Evolutionary conservation across 53 echinoderm and acorn worm genomes (phyloP).

Genomic region (Actinopyga echinites): DNA sequence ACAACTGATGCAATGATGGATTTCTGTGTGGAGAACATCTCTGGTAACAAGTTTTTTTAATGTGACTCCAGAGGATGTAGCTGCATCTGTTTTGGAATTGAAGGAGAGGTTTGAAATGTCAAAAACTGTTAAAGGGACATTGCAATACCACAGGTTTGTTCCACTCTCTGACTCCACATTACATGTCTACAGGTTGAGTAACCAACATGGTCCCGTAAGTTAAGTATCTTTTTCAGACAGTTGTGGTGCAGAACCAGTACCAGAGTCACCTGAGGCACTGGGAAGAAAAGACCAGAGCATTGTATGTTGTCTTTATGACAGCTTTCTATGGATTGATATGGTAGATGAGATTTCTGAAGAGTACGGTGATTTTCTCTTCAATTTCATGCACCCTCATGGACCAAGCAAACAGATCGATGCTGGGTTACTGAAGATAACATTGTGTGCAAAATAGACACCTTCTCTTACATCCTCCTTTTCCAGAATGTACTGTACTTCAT

Average conservation of each 20-base stretch:
- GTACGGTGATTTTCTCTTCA: too few relatives aligned
- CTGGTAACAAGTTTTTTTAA: constrained; percentile 65
- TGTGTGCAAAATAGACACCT: too few relatives aligned
- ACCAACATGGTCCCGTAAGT: neutral
- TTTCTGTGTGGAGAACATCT: constrained; percentile 52
- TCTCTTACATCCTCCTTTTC: constrained; percentile 2
- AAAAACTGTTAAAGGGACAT: constrained; percentile 51
- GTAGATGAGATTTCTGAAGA: too few relatives aligned
- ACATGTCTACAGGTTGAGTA: constrained; percentile 59
- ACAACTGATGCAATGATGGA: constrained; percentile 38
- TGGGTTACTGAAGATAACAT: too few relatives aligned
- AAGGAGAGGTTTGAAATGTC: constrained; percentile 46
- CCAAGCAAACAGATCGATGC: neutral
- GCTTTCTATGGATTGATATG: too few relatives aligned
- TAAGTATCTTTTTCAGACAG: neutral
- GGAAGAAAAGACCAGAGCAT: neutral
- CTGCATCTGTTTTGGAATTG: neutral
- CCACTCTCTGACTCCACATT: constrained; percentile 24
- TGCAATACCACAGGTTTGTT: constrained; percentile 53
- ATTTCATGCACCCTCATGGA: too few relatives aligned
- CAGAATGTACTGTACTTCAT: neutral
- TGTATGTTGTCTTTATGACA: neutral
- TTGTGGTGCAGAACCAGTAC: neutral
- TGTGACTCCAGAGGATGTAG: constrained; percentile 50
- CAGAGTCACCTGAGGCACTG: neutral